Evolutionary conservation across 2,888 invertebrate species (phyloP).

Genomic region (Hylaea fasciaria): DNA sequence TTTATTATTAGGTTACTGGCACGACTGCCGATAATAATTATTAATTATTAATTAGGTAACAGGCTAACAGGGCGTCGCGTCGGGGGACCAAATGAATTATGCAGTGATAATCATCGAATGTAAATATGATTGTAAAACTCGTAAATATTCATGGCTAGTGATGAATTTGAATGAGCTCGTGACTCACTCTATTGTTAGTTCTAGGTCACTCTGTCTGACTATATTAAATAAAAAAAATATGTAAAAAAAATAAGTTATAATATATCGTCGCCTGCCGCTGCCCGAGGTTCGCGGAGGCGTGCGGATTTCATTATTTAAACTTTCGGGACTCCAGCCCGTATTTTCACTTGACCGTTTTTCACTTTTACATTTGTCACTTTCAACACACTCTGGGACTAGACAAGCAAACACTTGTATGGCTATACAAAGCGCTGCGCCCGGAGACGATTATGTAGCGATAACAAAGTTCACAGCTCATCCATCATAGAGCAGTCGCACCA

Average conservation of each 20-base stretch:
- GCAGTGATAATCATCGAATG: slow-evolving; percentile 12
- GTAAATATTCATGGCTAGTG: slow-evolving; percentile 23
- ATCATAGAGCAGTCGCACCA: background rate
- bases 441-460: no score
- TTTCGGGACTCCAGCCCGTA: no score
- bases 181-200: slow-evolving; percentile 20
- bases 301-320: no score
- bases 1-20: slow-evolving; percentile 19
- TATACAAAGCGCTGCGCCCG: no score
- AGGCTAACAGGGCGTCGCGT: slow-evolving; percentile 21
- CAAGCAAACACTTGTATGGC: no score
- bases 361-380: no score
- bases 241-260: no score
- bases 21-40: slow-evolving; percentile 3
- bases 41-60: slow-evolving; percentile 18
- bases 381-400: no score
- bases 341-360: no score
- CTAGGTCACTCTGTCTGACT: slow-evolving; percentile 4
- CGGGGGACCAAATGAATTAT: slow-evolving; percentile 25
- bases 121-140: slow-evolving; percentile 10
- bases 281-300: no score
- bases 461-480: background rate
- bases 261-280: no score
- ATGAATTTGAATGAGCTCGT: slow-evolving; percentile 21
- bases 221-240: no score